Evolutionary conservation across 1,140 invertebrate species (phyloP), one percentile per base, ranked within the genome.

Genomic region (Asobara japonica): DNA sequence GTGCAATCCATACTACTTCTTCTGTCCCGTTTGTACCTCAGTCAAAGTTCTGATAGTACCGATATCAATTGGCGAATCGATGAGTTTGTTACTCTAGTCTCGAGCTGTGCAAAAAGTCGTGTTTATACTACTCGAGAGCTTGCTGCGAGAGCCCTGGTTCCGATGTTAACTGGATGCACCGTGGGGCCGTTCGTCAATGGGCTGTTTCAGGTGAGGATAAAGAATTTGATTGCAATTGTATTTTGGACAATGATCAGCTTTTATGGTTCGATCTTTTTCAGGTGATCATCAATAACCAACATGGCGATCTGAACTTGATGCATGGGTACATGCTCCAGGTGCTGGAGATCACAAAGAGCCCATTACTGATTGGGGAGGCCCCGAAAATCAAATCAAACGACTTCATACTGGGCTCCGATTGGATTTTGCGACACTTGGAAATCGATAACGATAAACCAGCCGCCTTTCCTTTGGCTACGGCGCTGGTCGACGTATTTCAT

Each of bases 1-100:
- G 85, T 96, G 66, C 95, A 95, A 87, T 94, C 94, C 0, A 89
- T 95, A 65, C 87, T 98, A 51, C 85, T 97, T 69, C 85, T 98
- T 64, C 85, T 98, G 13, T 91, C 92, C 0, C 87, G 95, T 60
- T 86, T 98, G 0, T 95, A 94, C 85, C 93, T 94, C 0, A 93
- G 92, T 0, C 56, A 79, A 0, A 88, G 90, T 61, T 83, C 91
- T 7, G 93, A 95, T 76, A 90, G 89, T 16, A 87, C 87, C 2
- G 90, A 93, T 77, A 89, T 89, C n/a, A 90, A 90, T 75, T 85
- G 92, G 48, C 91, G 92, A 87, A 92, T 93, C 74, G 77, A 83
- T 18, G 78, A 85, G 69, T 88, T 88, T 74, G 74, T 88, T 56
- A 80, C 81, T 31, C 81, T 88, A 69, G 83, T 89, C 31, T 83